Conservation (phyloP, 2,888 invertebrate genomes). For the Polydrusus tereticollis region DNA sequence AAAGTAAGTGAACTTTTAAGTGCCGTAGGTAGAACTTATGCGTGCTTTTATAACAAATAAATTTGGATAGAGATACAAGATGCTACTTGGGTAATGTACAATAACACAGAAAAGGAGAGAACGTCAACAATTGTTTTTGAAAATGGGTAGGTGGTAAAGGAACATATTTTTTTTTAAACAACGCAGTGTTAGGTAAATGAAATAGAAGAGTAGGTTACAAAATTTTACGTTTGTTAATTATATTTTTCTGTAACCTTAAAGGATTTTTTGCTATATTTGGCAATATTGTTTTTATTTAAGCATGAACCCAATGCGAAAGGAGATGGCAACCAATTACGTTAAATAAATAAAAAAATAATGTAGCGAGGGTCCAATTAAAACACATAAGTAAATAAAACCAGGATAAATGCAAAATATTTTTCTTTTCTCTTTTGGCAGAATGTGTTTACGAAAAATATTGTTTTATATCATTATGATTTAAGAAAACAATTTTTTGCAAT, state of each 20-base stretch:
- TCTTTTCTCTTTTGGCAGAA: background rate
- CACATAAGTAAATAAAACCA: background rate
- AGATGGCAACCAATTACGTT: constrained; percentile 19
- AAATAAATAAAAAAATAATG: constrained; percentile 1
- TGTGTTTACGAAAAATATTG: background rate
- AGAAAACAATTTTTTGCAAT: no score
- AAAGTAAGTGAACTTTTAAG: constrained; percentile 42
- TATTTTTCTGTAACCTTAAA: constrained; percentile 17
- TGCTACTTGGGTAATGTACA: constrained; percentile 64
- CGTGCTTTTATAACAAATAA: constrained; percentile 62
- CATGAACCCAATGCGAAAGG: constrained; percentile 38
- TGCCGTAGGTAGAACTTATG: constrained; percentile 65
- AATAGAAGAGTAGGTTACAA: constrained; percentile 15
- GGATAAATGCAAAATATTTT: background rate
- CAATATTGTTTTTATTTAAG: constrained; percentile 53
- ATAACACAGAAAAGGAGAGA: constrained; percentile 48
- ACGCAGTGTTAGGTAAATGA: constrained; percentile 1
- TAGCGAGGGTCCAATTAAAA: background rate
- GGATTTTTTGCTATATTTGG: constrained; percentile 51
- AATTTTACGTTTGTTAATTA: no score
- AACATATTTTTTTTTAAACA: constrained; percentile 6
- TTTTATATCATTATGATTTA: no score
- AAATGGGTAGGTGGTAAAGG: constrained; percentile 9
- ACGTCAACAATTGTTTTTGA: constrained; percentile 25
- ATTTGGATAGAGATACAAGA: constrained; percentile 55